phyloP scores from a whole-genome alignment of 2,888 invertebrate species.

The Galeruca laticollis region DNA sequence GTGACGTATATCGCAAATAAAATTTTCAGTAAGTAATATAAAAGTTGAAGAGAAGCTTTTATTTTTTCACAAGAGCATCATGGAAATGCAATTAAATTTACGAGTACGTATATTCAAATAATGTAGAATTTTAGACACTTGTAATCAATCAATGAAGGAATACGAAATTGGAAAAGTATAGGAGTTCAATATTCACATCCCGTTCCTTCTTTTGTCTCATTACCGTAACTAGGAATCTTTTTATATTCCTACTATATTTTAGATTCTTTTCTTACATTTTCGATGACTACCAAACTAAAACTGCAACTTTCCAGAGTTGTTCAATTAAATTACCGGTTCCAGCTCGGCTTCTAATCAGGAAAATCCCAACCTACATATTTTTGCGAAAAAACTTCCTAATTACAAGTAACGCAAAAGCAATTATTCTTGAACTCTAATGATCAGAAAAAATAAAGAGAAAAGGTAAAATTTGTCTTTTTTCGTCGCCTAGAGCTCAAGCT shows the following conservation, averaged over 20 bases:
- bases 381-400: constrained; percentile 34
- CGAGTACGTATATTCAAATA: no score
- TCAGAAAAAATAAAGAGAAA: constrained; percentile 30
- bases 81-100: no score
- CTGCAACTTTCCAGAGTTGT: constrained; percentile 18
- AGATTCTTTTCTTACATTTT: constrained; percentile 13
- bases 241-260: not conserved
- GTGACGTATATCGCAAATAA: no score
- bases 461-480: constrained; percentile 34
- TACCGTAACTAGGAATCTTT: not conserved
- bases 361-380: constrained; percentile 30
- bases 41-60: no score
- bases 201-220: not conserved
- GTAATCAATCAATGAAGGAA: no score
- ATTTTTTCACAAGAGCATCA: no score
- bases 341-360: constrained; percentile 30
- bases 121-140: no score
- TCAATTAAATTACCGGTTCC: constrained; percentile 26
- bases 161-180: not conserved
- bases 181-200: not conserved
- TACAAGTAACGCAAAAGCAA: constrained; percentile 36
- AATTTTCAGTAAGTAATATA: no score
- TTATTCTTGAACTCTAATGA: constrained; percentile 40
- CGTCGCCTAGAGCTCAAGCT: constrained; percentile 32
- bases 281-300: constrained; percentile 19